phyloP scores from a whole-genome alignment of 1,140 invertebrate genomes.

The Drosophila suzukii region DNA sequence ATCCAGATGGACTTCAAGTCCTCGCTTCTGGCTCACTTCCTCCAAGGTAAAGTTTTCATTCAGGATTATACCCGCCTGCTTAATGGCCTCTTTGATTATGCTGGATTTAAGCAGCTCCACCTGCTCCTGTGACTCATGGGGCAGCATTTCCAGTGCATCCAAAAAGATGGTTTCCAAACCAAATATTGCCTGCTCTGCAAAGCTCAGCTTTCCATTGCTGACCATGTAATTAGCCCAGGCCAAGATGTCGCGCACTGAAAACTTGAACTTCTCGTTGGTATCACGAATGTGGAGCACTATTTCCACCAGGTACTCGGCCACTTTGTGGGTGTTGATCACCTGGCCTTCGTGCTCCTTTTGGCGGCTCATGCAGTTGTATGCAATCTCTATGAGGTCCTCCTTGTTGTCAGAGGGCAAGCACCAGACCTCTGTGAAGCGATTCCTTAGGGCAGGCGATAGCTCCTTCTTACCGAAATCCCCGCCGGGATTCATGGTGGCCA shows the following conservation, averaged over 20 bases:
- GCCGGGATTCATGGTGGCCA: constrained; percentile 99
- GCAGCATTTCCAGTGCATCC: constrained; percentile 91
- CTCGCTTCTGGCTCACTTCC: constrained; percentile 57
- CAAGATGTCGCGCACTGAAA: constrained; percentile 96
- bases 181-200: constrained; percentile 91
- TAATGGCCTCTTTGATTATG: constrained; percentile 59
- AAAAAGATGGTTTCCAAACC: constrained; percentile 96
- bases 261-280: constrained; percentile 88
- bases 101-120: constrained; percentile 56
- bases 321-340: constrained; percentile 37
- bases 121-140: constrained; percentile 63
- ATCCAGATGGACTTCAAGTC: constrained; percentile 44
- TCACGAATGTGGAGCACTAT: constrained; percentile 72
- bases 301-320: constrained; percentile 76
- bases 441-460: constrained; percentile 97
- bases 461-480: constrained; percentile 99
- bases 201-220: constrained; percentile 86
- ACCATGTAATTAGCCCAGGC: constrained; percentile 98
- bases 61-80: constrained; percentile 48
- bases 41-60: constrained; percentile 45
- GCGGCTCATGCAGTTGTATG: constrained; percentile 71
- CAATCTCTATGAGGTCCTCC: constrained; percentile 89
- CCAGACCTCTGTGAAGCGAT: constrained; percentile 99
- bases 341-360: constrained; percentile 1
- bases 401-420: constrained; percentile 86